phyloP scores from a whole-genome alignment of 2,888 invertebrate species.

The Hartigia nigra region DNA sequence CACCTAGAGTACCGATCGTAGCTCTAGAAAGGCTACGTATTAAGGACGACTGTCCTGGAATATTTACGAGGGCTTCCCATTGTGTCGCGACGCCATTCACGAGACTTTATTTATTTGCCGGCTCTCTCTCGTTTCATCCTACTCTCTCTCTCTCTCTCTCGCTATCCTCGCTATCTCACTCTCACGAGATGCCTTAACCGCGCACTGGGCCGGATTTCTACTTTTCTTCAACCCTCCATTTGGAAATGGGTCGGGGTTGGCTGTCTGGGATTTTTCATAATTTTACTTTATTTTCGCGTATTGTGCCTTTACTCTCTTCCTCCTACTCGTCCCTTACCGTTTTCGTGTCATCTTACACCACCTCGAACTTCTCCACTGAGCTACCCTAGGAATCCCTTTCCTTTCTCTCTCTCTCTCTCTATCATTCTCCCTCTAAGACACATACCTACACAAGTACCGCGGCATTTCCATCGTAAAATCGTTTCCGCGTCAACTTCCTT shows the following conservation, averaged over 20 bases:
- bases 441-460: neutral
- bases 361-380: neutral
- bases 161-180: neutral
- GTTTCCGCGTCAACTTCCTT: neutral
- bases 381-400: neutral
- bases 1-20: neutral
- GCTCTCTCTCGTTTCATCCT: neutral
- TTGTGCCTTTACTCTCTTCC: neutral
- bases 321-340: neutral
- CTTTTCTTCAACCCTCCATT: neutral
- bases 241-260: neutral
- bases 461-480: neutral
- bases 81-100: neutral
- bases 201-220: neutral
- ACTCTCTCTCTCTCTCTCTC: neutral
- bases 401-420: neutral
- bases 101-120: neutral
- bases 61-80: neutral
- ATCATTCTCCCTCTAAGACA: conserved; percentile 4
- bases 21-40: neutral
- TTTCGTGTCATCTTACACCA: neutral
- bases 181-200: neutral
- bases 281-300: neutral
- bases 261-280: neutral
- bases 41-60: neutral